Base-by-base conservation (phyloP, 2,113 vertebrate genomes). In the Prunella fulvescens region DNA sequence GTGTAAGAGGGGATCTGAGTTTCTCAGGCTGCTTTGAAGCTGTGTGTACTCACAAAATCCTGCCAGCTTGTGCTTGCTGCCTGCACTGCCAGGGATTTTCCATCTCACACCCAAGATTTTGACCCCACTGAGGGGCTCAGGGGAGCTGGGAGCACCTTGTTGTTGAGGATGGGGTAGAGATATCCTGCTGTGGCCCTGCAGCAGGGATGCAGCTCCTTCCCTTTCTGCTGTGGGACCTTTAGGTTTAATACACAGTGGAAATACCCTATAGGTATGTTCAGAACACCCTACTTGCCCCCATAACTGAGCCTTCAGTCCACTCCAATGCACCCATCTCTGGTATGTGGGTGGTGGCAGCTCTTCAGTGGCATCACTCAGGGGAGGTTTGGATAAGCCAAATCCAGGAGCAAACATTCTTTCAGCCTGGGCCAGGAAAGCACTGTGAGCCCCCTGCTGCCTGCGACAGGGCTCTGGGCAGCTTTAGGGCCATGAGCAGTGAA, bases 381-480 rank as follows among this genome's bases (percentile, higher is more conserved):
- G 12, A 11, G 33, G 40, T 74, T 87, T 1, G 16, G 73, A 10
- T 29, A 2, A 71, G 31, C 48, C 87, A 81, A 26, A 17, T 61
- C 29, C 47, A 56, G 64, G 12, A 37, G 37, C 28, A 2, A 80
- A 50, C 45, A 0, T 42, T 45, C 25, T 31, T 37, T 57, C 5
- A 15, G 35, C 18, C 37, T 14, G 60, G 71, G 66, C 50, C 86
- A 65, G 81, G 70, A 78, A 71, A 73, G 58, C 1, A 0, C 61
- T 0, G 0, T 1, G 39, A 92, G 82, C 90, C 19, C 86, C 92
- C 88, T 77, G 79, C 87, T 86, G 90, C 85, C 60, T n/a, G 65
- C 42, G 51, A 24, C 39, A 15, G 93, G 54, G 71, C 51, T 60
- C 85, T 83, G 92, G 90, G 90, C 90, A 90, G 77, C 82, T 93